Conservation (phyloP, 2,797 vertebrate genomes). For the Squalus acanthias region DNA sequence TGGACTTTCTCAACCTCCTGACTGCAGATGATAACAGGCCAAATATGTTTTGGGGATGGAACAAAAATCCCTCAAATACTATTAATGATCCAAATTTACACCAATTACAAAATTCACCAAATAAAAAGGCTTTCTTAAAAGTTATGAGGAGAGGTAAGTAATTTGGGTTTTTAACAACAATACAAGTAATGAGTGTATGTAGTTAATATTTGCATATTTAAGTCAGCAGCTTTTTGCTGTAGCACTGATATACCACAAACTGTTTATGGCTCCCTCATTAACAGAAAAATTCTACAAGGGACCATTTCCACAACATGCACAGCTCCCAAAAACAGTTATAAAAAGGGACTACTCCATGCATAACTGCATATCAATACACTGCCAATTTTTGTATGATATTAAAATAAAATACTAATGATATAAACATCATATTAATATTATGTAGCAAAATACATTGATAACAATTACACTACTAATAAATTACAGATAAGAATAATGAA, state of each 20-base stretch:
- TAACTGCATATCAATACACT: neutral
- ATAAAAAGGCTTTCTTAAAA: conserved; percentile 5
- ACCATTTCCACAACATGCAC: neutral
- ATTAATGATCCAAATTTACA: neutral
- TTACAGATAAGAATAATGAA: neutral
- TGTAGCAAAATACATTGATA: conserved; percentile 1
- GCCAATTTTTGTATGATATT: neutral
- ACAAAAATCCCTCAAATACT: neutral
- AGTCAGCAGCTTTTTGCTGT: neutral
- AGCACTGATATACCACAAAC: neutral
- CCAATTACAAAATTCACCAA: neutral
- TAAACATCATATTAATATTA: neutral
- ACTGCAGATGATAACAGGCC: neutral
- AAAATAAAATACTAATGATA: neutral
- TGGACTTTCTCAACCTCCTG: neutral
- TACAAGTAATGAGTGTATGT: neutral
- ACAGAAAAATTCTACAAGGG: neutral
- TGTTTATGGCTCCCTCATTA: neutral
- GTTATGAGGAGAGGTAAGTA: neutral
- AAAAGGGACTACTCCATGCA: neutral
- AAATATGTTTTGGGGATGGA: neutral
- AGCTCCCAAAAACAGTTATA: neutral
- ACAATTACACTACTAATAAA: neutral
- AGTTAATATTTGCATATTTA: neutral
- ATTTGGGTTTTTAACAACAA: neutral